Conservation (phyloP, 2,113 vertebrate species). For the Microcebus griseorufus region DNA sequence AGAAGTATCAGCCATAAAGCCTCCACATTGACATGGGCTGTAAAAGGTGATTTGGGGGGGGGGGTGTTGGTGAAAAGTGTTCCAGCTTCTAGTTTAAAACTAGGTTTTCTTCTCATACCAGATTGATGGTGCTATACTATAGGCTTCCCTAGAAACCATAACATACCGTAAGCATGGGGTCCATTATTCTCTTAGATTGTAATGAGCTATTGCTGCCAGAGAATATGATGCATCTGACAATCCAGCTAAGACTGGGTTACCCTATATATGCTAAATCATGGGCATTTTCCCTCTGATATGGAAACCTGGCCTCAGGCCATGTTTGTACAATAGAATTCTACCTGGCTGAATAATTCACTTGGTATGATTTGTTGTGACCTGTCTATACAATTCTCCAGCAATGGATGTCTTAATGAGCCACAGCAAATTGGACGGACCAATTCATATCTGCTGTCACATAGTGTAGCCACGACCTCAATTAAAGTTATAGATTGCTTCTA, state of each 20-base stretch:
- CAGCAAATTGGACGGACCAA: conserved; percentile 47
- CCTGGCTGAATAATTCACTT: conserved; percentile 30
- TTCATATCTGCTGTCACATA: conserved; percentile 60
- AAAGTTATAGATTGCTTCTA: conserved; percentile 59
- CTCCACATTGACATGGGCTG: background rate
- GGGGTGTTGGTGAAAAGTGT: background rate
- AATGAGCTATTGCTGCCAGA: conserved; percentile 29
- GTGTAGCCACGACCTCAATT: conserved; percentile 20
- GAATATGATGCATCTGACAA: conserved; percentile 34
- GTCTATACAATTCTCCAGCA: conserved; percentile 39
- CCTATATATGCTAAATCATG: background rate
- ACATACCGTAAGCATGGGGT: background rate
- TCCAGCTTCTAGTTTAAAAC: background rate
- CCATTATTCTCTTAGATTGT: conserved; percentile 49
- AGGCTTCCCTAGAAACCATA: background rate
- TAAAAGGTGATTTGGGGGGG: background rate
- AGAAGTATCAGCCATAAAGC: background rate
- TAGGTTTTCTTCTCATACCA: background rate
- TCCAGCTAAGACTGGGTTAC: background rate
- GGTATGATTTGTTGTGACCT: conserved; percentile 57
- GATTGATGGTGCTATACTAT: background rate
- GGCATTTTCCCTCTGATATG: conserved; percentile 36
- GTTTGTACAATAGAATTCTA: conserved; percentile 34
- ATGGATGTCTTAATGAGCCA: conserved; percentile 67
- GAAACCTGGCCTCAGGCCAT: conserved; percentile 39